These are phyloP conservation scores for Nothobranchius kuhntae DNA, from an alignment of 2,113 vertebrate species.

Conservation along the genomic window DNA sequence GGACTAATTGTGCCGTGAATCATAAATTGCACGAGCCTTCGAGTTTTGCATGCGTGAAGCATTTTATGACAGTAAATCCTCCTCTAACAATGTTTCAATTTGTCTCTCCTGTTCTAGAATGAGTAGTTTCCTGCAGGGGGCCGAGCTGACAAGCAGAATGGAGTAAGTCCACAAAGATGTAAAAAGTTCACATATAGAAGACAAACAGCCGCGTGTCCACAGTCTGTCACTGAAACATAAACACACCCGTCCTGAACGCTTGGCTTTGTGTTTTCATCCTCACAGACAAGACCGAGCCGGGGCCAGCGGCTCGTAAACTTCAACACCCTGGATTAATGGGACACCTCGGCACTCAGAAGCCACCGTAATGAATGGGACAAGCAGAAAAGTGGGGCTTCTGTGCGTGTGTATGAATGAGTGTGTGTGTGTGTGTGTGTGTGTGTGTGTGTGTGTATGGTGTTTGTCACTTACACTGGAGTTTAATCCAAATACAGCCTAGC, in stretches of 20 bases:
- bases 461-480: slow-evolving; percentile 38
- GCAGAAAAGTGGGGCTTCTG: slow-evolving; percentile 26
- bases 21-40: slow-evolving; percentile 30
- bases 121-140: slow-evolving; percentile 77
- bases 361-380: slow-evolving; percentile 27
- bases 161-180: slow-evolving; percentile 64
- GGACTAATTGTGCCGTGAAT: slow-evolving; percentile 42
- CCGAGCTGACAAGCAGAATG: slow-evolving; percentile 58
- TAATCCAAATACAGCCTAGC: slow-evolving; percentile 29
- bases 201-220: slow-evolving; percentile 37
- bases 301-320: slow-evolving; percentile 67
- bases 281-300: slow-evolving; percentile 53
- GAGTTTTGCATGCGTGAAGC: slow-evolving; percentile 13
- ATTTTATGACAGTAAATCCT: slow-evolving; percentile 30
- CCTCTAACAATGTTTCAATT: slow-evolving; percentile 32
- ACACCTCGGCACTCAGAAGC: slow-evolving; percentile 39
- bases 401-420: slow-evolving; percentile 35
- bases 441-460: slow-evolving; percentile 34
- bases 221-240: slow-evolving; percentile 50
- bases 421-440: slow-evolving; percentile 35
- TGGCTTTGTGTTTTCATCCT: slow-evolving; percentile 37
- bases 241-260: slow-evolving; percentile 47
- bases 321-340: slow-evolving; percentile 34
- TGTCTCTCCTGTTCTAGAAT: slow-evolving; percentile 54
- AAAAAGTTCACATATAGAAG: slow-evolving; percentile 46